These are phyloP conservation scores for Silvanus unidentatus DNA, from an alignment of 2,888 invertebrate species.

Conservation along the genomic window DNA sequence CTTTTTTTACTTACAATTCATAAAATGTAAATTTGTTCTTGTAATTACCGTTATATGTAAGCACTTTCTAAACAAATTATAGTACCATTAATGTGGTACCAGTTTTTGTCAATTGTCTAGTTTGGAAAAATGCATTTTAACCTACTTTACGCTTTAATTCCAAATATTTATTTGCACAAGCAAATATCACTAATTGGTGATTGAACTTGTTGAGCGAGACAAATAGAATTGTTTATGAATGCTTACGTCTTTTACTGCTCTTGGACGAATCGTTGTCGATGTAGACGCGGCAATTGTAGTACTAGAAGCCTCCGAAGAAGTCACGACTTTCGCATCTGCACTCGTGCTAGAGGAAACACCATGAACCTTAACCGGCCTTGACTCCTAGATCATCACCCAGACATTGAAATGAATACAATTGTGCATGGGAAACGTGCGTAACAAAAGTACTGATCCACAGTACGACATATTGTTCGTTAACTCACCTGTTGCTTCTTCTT, in stretches of 20 bases:
- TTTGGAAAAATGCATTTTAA: no score
- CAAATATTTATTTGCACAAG: no score
- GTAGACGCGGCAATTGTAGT: conserved; percentile 9
- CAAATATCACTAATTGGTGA: no score
- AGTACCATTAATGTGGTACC: no score
- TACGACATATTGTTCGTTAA: background rate
- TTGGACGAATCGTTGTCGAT: conserved; percentile 5
- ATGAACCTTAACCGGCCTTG: conserved; percentile 29
- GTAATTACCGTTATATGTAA: no score
- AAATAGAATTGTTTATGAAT: no score
- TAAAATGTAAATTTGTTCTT: no score
- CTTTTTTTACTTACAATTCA: no score
- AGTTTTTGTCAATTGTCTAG: no score
- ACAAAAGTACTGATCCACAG: background rate
- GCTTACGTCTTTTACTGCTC: conserved; percentile 1
- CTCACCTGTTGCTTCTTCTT: conserved; percentile 45
- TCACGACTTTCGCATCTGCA: conserved; percentile 18
- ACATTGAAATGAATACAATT: conserved; percentile 19
- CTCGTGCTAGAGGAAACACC: conserved; percentile 13
- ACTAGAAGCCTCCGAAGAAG: conserved; percentile 17
- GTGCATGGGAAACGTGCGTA: conserved; percentile 1
- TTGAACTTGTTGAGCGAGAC: no score
- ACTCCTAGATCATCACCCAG: conserved; percentile 31
- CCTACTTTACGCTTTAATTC: no score
- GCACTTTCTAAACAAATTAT: no score